phyloP scores from a whole-genome alignment of 2,797 vertebrate species.

The Hypotaenidia philippensis region DNA sequence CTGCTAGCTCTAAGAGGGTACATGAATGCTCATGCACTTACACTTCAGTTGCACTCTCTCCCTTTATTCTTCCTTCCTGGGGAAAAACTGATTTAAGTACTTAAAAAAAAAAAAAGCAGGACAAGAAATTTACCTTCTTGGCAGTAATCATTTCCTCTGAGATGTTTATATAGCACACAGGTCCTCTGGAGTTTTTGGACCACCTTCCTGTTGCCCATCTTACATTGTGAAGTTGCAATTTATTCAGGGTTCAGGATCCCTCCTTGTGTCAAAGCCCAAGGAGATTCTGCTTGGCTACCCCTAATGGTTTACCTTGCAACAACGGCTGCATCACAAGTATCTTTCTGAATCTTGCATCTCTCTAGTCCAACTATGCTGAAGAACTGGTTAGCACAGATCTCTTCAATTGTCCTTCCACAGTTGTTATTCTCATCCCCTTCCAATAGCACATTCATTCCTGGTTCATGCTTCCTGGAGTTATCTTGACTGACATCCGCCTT shows the following conservation, averaged over 20 bases:
- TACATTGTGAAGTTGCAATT: neutral
- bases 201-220: neutral
- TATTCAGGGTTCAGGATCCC: neutral
- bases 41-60: neutral
- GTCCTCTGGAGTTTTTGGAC: neutral
- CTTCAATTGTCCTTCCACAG: neutral
- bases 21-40: neutral
- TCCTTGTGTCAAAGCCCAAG: neutral
- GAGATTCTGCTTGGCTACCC: neutral
- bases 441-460: neutral
- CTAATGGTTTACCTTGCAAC: neutral
- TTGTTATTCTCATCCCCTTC: neutral
- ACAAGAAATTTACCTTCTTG: neutral
- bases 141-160: neutral
- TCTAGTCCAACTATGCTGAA: neutral
- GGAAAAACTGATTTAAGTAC: neutral
- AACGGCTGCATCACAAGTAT: neutral
- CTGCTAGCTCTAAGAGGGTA: neutral
- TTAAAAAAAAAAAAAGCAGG: neutral
- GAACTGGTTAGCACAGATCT: neutral
- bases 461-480: neutral
- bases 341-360: neutral
- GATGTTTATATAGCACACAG: neutral
- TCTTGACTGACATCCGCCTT: neutral
- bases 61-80: neutral